Evolutionary conservation across 2,113 vertebrate species (phyloP).

Genomic region (Sphaerodactylus townsendi): DNA sequence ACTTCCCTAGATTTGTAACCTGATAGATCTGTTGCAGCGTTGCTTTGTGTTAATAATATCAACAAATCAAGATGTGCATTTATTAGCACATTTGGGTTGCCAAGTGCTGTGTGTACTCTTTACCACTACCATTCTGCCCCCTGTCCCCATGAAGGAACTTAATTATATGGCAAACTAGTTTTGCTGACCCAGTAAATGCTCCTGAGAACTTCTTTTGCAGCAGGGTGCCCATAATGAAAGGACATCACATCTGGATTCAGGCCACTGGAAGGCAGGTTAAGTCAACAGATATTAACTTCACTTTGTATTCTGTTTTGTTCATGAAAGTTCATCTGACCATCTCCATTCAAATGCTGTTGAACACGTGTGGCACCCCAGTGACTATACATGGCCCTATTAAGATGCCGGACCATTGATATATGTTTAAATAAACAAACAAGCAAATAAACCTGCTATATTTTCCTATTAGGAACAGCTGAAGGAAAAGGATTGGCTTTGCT

Average conservation of each 20-base stretch:
- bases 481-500: neutral
- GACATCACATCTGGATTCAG: slow-evolving; percentile 6
- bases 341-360: neutral
- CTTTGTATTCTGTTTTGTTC: slow-evolving; percentile 2
- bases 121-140: neutral
- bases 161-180: neutral
- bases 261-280: neutral
- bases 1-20: neutral
- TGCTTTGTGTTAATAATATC: slow-evolving; percentile 2
- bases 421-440: too few species aligned
- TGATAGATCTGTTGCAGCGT: neutral
- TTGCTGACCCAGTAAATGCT: neutral
- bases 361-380: neutral
- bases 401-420: neutral
- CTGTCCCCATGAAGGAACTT: neutral
- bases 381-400: neutral
- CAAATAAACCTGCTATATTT: slow-evolving; percentile 15
- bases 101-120: neutral
- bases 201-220: neutral
- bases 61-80: slow-evolving; percentile 26
- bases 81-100: slow-evolving; percentile 12
- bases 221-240: neutral
- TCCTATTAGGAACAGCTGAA: slow-evolving; percentile 22
- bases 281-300: neutral
- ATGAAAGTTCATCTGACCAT: neutral